Conservation (phyloP, 1,140 invertebrate genomes). For the Drosophila pseudoobscura region DNA sequence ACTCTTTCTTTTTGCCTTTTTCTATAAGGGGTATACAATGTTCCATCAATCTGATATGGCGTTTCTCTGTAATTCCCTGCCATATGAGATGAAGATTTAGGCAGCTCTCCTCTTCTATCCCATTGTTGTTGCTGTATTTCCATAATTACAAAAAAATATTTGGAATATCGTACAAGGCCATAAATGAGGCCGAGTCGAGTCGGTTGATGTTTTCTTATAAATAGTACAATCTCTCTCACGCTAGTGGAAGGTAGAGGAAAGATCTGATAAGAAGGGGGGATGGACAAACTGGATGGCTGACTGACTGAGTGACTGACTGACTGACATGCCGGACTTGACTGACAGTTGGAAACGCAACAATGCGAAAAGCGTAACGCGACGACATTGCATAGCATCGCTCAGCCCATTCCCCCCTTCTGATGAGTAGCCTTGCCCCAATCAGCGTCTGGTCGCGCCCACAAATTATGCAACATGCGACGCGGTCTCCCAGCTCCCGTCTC, state of each 20-base stretch:
- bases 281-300: constrained; percentile 31
- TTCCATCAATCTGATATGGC: neutral
- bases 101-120: constrained; percentile 15
- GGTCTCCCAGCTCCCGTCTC: constrained; percentile 14
- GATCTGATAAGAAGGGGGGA: constrained; percentile 22
- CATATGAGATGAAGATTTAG: constrained; percentile 59
- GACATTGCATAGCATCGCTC: constrained; percentile 16
- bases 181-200: constrained; percentile 51
- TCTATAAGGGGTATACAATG: neutral
- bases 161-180: constrained; percentile 72
- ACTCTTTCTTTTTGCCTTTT: too few species aligned
- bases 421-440: constrained; percentile 51
- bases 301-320: constrained; percentile 19
- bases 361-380: constrained; percentile 69
- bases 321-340: constrained; percentile 28
- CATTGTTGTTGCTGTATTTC: constrained; percentile 52
- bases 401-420: neutral
- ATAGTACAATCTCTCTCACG: constrained; percentile 35
- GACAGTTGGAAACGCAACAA: constrained; percentile 67
- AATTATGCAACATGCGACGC: constrained; percentile 70
- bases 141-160: constrained; percentile 79
- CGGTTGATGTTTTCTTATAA: constrained; percentile 41
- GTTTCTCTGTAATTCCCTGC: constrained; percentile 7
- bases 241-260: constrained; percentile 29
- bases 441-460: constrained; percentile 67